Base-by-base conservation (phyloP, 2,113 vertebrate genomes). In the Camelus dromedarius region DNA sequence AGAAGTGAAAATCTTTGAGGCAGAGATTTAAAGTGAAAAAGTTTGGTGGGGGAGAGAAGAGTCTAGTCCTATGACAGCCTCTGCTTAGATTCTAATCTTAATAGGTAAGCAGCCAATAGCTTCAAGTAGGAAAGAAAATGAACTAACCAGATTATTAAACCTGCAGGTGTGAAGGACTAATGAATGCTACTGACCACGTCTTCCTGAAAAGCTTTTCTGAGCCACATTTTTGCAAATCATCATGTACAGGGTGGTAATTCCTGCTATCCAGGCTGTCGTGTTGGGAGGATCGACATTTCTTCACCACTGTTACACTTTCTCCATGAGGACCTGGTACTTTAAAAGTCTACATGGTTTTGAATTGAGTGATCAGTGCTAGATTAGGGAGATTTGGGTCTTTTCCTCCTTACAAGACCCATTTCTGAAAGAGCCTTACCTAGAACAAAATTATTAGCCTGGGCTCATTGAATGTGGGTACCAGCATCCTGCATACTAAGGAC, bases 331-430 rank as follows among this genome's bases (percentile, higher is more conserved):
- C 35, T 67, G 32, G 67, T 79, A n/a, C 50, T 64, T 86, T 93
- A 35, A 87, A 76, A 75, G 19, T 46, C 70, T 95, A n/a, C 38
- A 54, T 70, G 30, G 64, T 93, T 91, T 96, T 89, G 30, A 64
- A 76, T 70, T 64, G 54, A 67, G 54, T 91, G 11, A 28, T 26
- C 52, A 77, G n/a, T 8, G 30, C 42, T 89, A 56, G 35, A 62
- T 16, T 77, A 38, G 48, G 35, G 84, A 70, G n/a, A 46, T 58
- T 52, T 79, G 48, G 24, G n/a, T 85, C 24, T 86, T 93, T 85
- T 85, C 64, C 48, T 92, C 92, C 46, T 95, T 88, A 52, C 28
- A 79, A 72, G 62, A 62, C 79, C 30, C n/a, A 46, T 85, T 93
- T 92, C n/a, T 93, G 73, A 85, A 94, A 89, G n/a, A 82, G 3